Base-by-base conservation (phyloP, 1,140 invertebrate genomes). In the Ooceraea biroi region DNA sequence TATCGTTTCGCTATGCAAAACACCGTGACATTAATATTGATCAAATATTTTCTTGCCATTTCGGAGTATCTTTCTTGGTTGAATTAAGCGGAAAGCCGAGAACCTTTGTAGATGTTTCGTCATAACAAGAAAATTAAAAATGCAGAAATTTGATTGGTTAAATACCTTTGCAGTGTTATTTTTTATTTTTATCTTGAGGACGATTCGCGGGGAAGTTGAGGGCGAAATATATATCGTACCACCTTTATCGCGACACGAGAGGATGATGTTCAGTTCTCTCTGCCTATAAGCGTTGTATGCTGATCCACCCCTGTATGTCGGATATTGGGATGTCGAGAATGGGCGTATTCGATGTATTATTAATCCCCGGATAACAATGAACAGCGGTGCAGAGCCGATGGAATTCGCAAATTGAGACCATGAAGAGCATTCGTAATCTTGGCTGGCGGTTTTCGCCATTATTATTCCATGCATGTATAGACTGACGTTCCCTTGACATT, bases 311-410 rank as follows among this genome's bases (percentile, higher is more conserved):
- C 17, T 76, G 44, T 76, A 14, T 71, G 27, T 65, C 27, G 48
- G 14, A 46, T 84, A 84, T 84, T 48, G 74, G 50, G 61, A 82
- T 58, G 74, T 30, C 12, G 69, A 58, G 66, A 76, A 69, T 50
- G 73, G 41, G 50, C 52, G 85, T 61, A 58, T 87, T 80, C 86
- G 83, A 88, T 88, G 77, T 91, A 90, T 90, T 90, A 91, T 91
- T 91, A 90, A 90, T 91, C 88, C 84, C 74, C 50, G 80, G 61
- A 85, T 88, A 86, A 91, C 88, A 91, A 91, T 88, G 90, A 91
- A 83, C 84, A 74, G 65, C 73, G 58, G 74, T 82, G 11, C 30
- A 60, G 63, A 74, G 82, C 52, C 82, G 71, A 50, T 65, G 89
- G 90, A 90, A 91, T 91, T 90, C 87, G 82, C 83, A 90, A 90